Evolutionary conservation across 2,797 vertebrate genomes (phyloP).

Genomic region (Betta splendens): DNA sequence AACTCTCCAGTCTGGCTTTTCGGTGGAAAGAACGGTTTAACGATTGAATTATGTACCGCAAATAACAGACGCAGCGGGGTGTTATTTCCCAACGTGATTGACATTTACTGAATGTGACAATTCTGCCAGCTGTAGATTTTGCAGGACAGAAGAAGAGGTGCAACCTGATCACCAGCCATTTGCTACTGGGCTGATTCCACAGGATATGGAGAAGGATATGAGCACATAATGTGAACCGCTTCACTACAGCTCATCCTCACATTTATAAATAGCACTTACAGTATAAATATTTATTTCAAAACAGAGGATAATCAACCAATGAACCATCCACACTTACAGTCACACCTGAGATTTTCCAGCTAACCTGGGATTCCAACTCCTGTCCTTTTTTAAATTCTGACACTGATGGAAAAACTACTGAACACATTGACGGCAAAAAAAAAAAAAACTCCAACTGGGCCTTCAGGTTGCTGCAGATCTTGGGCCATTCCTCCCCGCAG

Average conservation of each 20-base stretch:
- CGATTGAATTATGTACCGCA: conserved; percentile 59
- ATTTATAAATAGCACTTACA: not conserved
- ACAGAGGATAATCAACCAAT: no score
- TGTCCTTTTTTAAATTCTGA: no score
- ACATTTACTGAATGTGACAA: conserved; percentile 52
- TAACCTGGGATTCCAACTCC: no score
- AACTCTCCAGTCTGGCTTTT: conserved; percentile 41
- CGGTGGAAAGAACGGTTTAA: conserved; percentile 42
- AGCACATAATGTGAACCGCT: not conserved
- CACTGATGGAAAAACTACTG: no score
- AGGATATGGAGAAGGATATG: not conserved
- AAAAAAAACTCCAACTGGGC: no score
- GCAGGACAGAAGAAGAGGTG: conserved; percentile 17
- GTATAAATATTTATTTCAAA: not conserved
- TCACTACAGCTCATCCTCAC: not conserved
- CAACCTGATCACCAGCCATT: conserved; percentile 9
- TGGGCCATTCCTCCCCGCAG: no score
- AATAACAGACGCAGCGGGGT: conserved; percentile 51
- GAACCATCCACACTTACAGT: no score
- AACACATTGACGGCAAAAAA: no score
- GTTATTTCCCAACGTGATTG: conserved; percentile 53
- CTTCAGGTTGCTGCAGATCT: no score
- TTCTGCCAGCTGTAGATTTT: conserved; percentile 43
- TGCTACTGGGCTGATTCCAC: conserved; percentile 6
- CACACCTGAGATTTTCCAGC: no score